phyloP scores from a whole-genome alignment of 2,113 vertebrate genomes.

The Grammomys dolichurus region DNA sequence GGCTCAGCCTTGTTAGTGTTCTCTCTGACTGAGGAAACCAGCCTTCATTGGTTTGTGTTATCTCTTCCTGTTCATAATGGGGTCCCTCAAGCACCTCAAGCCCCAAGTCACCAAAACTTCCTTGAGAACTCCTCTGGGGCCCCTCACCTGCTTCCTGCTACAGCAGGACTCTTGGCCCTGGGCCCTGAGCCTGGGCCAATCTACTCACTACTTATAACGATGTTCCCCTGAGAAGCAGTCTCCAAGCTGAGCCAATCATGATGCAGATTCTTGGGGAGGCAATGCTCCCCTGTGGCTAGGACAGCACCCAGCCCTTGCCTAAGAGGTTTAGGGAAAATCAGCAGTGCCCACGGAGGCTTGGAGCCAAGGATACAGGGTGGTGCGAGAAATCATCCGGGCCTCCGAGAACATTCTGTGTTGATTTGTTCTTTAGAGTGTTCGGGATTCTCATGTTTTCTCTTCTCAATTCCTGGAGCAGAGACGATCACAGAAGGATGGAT shows the following conservation, averaged over 20 bases:
- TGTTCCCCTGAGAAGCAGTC: background rate
- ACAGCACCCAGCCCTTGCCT: no score
- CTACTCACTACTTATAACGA: rapidly evolving
- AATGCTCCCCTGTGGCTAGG: background rate
- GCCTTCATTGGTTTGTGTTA: background rate
- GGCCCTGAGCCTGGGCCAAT: rapidly evolving
- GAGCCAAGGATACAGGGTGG: background rate
- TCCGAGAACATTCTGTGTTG: background rate
- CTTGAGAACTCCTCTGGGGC: background rate
- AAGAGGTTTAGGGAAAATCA: background rate
- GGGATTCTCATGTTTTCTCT: background rate
- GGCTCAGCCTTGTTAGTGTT: rapidly evolving
- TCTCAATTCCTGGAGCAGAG: background rate
- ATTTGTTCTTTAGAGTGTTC: background rate
- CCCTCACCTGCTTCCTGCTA: background rate
- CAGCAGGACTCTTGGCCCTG: background rate
- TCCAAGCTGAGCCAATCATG: background rate
- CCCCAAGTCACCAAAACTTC: background rate
- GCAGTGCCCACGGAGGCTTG: background rate
- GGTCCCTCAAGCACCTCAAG: background rate
- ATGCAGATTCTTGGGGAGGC: background rate
- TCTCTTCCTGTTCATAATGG: background rate
- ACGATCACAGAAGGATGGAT: background rate
- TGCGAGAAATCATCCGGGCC: rapidly evolving
- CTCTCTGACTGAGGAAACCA: background rate